These are phyloP conservation scores for Cecropterus lyciades DNA, from an alignment of 1,140 invertebrate species.

Conservation along the genomic window DNA sequence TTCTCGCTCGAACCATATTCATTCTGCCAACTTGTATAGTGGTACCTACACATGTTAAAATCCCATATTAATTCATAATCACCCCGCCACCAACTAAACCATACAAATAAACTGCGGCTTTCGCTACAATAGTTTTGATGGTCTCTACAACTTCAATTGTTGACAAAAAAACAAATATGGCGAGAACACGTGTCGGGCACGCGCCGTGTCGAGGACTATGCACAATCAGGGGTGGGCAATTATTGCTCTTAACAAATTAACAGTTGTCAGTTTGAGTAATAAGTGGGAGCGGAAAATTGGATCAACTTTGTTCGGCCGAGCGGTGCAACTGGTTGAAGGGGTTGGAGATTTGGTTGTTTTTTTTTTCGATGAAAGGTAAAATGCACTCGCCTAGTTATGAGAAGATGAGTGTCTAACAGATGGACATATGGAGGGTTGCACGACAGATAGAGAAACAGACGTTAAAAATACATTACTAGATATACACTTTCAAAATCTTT, in stretches of 20 bases:
- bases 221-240: conserved; percentile 12
- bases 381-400: too few species aligned
- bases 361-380: too few species aligned
- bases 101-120: conserved; percentile 5
- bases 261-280: conserved; percentile 15
- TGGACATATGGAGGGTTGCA: too few species aligned
- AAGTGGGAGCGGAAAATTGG: conserved; percentile 2
- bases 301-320: conserved; percentile 5
- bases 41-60: too few species aligned
- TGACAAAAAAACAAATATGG: conserved; percentile 10
- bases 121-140: not conserved
- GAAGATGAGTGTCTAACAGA: too few species aligned
- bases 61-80: not conserved
- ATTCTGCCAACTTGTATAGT: too few species aligned
- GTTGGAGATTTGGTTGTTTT: not conserved
- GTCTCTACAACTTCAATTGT: not conserved
- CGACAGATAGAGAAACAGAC: too few species aligned
- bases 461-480: too few species aligned
- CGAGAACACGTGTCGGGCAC: conserved; percentile 12
- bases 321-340: conserved; percentile 3
- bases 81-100: not conserved
- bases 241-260: conserved; percentile 16
- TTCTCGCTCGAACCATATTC: too few species aligned
- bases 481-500: too few species aligned
- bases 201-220: conserved; percentile 7